phyloP scores from a whole-genome alignment of 2,113 vertebrate genomes.

The Coryphaenoides rupestris region DNA sequence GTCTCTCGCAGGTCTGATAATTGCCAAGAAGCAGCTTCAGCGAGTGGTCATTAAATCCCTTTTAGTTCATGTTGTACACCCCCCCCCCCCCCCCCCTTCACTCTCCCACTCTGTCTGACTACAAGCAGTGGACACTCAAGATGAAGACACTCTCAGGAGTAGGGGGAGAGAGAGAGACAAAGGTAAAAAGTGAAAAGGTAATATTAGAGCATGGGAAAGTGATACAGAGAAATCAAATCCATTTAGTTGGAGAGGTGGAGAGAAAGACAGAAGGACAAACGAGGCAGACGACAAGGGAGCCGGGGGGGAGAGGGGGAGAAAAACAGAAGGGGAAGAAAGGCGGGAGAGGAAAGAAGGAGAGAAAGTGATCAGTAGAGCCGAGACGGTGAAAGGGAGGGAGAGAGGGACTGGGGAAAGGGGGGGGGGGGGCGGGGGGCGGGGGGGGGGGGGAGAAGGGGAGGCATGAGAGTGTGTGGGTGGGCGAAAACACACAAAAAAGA shows the following conservation, averaged over 20 bases:
- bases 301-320: background rate
- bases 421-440: background rate
- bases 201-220: too few species aligned
- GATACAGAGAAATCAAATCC: too few species aligned
- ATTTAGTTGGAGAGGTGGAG: too few species aligned
- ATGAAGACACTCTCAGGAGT: constrained; percentile 11
- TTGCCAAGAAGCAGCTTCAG: constrained; percentile 36
- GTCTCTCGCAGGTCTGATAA: constrained; percentile 36
- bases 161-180: background rate
- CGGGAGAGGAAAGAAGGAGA: constrained; percentile 19
- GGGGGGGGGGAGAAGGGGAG: background rate
- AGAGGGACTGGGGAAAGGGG: background rate
- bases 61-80: constrained; percentile 37
- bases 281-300: too few species aligned
- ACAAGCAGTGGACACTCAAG: background rate
- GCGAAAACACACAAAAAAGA: too few species aligned
- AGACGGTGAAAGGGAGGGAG: background rate
- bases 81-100: background rate
- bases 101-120: background rate
- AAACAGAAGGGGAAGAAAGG: constrained; percentile 14
- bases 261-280: too few species aligned
- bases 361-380: constrained; percentile 9
- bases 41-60: constrained; percentile 43
- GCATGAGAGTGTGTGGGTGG: background rate
- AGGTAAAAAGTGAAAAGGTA: background rate